Percentiles rank a stretch among this genome's conserved stretches.
These are phyloP conservation scores for Pseudomyrmex dendroicus DNA, from an alignment of 1,140 invertebrate species.

Conservation along the genomic window DNA sequence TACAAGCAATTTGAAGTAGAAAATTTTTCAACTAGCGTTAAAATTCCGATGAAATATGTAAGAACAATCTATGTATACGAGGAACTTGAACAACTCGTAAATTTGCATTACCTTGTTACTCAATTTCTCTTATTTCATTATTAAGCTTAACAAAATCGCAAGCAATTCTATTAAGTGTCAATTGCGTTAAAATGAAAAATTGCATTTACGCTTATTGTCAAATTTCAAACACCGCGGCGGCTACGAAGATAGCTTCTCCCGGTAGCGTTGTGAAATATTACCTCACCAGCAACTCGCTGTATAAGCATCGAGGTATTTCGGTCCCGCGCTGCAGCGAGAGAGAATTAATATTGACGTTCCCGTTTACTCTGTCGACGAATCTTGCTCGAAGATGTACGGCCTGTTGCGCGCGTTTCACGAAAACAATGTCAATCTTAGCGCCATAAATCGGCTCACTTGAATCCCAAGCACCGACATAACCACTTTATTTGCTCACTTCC, in stretches of 20 bases:
- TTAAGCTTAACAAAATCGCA: not conserved
- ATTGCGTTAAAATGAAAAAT: too few species aligned
- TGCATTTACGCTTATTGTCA: slow-evolving; percentile 21
- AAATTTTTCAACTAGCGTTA: not conserved
- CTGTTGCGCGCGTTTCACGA: slow-evolving; percentile 43
- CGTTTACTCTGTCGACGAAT: slow-evolving; percentile 43
- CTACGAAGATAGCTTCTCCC: slow-evolving; percentile 17
- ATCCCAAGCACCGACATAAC: too few species aligned
- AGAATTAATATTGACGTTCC: slow-evolving; percentile 57
- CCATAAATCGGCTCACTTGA: slow-evolving; percentile 44
- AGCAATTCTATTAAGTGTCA: too few species aligned
- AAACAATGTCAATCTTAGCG: slow-evolving; percentile 53
- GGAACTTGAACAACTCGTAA: slow-evolving; percentile 1
- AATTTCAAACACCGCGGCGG: slow-evolving; percentile 32
- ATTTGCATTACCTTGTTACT: not conserved
- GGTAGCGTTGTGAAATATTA: slow-evolving; percentile 46
- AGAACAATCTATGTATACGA: not conserved
- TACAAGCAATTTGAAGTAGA: not conserved
- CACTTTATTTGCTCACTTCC: not conserved
- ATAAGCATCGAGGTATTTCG: slow-evolving; percentile 52
- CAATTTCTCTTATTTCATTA: not conserved
- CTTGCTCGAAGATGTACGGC: slow-evolving; percentile 45
- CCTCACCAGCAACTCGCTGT: slow-evolving; percentile 19
- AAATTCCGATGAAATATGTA: not conserved
- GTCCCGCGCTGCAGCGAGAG: slow-evolving; percentile 1